Base-by-base conservation (phyloP, 2,797 vertebrate genomes). In the Sebastes taczanowskii region DNA sequence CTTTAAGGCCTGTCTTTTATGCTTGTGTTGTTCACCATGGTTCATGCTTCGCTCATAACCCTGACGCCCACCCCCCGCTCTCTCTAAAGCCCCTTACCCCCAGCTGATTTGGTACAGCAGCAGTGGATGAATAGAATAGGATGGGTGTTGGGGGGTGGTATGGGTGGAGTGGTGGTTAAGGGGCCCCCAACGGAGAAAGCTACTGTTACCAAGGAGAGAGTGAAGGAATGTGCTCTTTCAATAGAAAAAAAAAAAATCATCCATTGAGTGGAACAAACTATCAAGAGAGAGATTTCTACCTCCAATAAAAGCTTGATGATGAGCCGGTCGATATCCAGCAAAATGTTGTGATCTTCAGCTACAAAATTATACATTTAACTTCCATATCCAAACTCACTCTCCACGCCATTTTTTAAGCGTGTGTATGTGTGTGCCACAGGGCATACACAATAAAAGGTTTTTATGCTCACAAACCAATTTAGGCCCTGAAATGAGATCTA, bases 401-500 rank as follows among this genome's bases (percentile, higher is more conserved):
- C 74, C 81, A 90, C 67, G 64, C 71, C 23, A 32, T 67, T 70
- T 46, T 77, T 46, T 34, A 32, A 73, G 49, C 16, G 52, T 35
- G 35, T 62, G 49, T 56, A 32, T 58, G 46, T 14, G 11, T 30
- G 63, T 53, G 88, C 89, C 56, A 77, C 82, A 61, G 88, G 89
- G 87, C 86, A 76, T 64, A 81, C 86, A 90, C 89, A 93, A 89
- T 91, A 90, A n/a, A 93, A 86, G 83, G 84, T 93, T 93, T 93
- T 94, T 91, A 91, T 90, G 91, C 93, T 93, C 89, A 83, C 90
- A 93, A 94, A 93, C 92, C 92, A 94, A 94, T 94, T 95, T 92
- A 89, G 72, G 85, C 80, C 92, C 85, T 94, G 93, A 95, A 94
- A 95, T 94, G 91, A 94, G 93, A 94, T 94, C 93, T 90, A 91